Evolutionary conservation across 2,797 vertebrate genomes (phyloP), one percentile per base, ranked within the genome.

Genomic region (Crax fasciolata): DNA sequence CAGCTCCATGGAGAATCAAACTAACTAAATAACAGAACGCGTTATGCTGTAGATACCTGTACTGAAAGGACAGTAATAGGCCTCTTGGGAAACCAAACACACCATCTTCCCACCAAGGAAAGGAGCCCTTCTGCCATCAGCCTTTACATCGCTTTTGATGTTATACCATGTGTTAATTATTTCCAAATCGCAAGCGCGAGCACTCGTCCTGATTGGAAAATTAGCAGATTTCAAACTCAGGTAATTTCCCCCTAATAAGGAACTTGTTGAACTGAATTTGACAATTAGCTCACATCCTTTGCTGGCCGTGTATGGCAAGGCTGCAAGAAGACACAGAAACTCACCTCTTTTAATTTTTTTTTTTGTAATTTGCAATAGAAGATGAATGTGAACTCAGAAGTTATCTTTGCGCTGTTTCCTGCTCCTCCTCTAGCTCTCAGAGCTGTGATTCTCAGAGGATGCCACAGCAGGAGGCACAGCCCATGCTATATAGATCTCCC

Each of bases 121-220:
- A 97, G 90, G 43, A 96, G 74, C 74, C 94, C 72, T 95, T 94
- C 94, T 96, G 89, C 97, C 97, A 96, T 97, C 97, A 97, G 96
- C 96, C 97, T 96, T 95, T 89, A 96, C 94, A 77, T 97, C 97
- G 95, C 92, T 96, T 98, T 94, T 97, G 88, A 96, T 98, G 97
- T 97, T 98, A 96, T 87, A 98, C 95, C 96, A 96, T 97, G 97
- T 97, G 97, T 97, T 98, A 98, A 98, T 98, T 98, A 98, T 97
- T 98, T 98, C 97, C 97, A 98, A 98, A 98, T 97, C 98, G 98
- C 96, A 98, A 98, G 98, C 98, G 98, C 97, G 98, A 98, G 98
- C 98, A 98, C 98, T 98, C 98, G 98, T 94, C 96, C 97, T 98
- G 98, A 98, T 98, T 98, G 98, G 97, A 98, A 98, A 98, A 98